Conservation (phyloP, 1,140 invertebrate species). For the Tenebrio molitor region DNA sequence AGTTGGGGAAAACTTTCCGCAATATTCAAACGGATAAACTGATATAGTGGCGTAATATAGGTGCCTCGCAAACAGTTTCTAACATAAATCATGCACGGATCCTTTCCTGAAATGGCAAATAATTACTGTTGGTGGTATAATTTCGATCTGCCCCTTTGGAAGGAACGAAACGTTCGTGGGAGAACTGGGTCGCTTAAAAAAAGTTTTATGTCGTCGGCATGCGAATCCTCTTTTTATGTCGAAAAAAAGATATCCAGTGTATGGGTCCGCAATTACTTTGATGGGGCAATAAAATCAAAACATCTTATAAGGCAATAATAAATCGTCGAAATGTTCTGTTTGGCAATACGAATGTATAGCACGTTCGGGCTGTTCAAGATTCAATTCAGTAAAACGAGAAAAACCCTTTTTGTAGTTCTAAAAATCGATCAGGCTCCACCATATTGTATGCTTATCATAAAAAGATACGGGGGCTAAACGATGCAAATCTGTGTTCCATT, state of each 20-base stretch:
- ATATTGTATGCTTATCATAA: conserved; percentile 19
- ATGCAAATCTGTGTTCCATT: conserved; percentile 15
- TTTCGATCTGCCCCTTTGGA: background rate
- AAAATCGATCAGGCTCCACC: conserved; percentile 15
- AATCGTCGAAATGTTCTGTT: conserved; percentile 20
- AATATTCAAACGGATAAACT: conserved; percentile 34
- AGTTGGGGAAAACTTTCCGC: conserved; percentile 20
- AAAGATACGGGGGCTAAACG: conserved; percentile 16
- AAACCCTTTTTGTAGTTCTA: conserved; percentile 21
- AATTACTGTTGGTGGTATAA: conserved; percentile 17
- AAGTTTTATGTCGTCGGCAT: background rate
- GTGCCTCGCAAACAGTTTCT: conserved; percentile 24
- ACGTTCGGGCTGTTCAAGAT: conserved; percentile 19
- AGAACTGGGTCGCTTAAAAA: no score
- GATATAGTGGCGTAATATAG: conserved; percentile 19
- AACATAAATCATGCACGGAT: conserved; percentile 20
- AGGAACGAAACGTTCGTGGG: no score
- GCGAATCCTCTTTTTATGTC: background rate
- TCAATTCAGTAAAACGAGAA: conserved; percentile 18
- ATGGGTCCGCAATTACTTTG: conserved; percentile 6
- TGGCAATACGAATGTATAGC: conserved; percentile 23
- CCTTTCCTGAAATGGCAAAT: conserved; percentile 6
- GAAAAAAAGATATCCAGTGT: background rate
- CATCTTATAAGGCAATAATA: conserved; percentile 16
- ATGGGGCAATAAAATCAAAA: conserved; percentile 37